Evolutionary conservation across 2,888 invertebrate species (phyloP).

Genomic region (Dolichomitus sp.): DNA sequence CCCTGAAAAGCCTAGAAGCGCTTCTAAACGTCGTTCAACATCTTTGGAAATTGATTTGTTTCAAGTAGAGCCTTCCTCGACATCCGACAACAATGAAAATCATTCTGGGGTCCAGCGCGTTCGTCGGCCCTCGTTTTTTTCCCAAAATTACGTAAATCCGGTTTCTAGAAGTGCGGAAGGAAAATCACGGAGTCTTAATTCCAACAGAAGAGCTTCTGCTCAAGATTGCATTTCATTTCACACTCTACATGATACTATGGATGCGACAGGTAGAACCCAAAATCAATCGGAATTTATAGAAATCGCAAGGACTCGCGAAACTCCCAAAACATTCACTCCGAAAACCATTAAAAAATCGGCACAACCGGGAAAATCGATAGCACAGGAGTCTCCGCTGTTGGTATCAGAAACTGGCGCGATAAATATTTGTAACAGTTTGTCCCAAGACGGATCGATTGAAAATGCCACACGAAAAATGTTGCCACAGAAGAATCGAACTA

Average conservation of each 20-base stretch:
- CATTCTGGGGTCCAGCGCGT: background rate
- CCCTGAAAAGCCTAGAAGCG: conserved; percentile 22
- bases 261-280: background rate
- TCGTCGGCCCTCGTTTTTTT: conserved; percentile 9
- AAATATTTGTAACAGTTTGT: background rate
- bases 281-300: background rate
- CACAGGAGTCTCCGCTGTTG: background rate
- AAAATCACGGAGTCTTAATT: conserved; percentile 26
- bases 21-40: conserved; percentile 26
- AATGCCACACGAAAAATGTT: background rate
- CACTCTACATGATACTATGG: background rate
- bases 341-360: conserved; percentile 4
- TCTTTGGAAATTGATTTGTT: conserved; percentile 34
- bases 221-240: conserved; percentile 17
- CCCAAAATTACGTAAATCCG: background rate
- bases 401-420: background rate
- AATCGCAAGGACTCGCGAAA: conserved; percentile 1
- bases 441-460: background rate
- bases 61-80: conserved; percentile 2
- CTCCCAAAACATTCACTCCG: conserved; percentile 5
- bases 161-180: background rate
- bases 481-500: background rate
- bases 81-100: conserved; percentile 25
- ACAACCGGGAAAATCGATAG: background rate
- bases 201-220: background rate